A percentile compares a stretch with the other conserved stretches of the same genome.
Evolutionary conservation across 2,797 vertebrate genomes (phyloP).

Genomic region (Sarcoramphus papa): DNA sequence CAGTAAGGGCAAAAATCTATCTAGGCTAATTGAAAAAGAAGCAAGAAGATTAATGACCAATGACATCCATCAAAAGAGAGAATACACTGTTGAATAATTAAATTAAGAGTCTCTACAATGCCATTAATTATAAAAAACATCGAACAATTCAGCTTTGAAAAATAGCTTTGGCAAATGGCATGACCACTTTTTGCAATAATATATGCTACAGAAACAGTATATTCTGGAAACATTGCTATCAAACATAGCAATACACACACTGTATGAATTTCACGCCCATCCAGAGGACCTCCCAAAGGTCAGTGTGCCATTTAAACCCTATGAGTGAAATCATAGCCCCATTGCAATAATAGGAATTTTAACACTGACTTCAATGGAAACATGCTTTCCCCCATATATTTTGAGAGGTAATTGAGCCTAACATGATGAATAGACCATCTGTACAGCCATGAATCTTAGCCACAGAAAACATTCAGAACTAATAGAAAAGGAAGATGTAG

Average conservation of each 20-base stretch:
- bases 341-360: background rate
- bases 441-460: slow-evolving; percentile 23
- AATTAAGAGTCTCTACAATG: background rate
- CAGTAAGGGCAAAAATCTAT: background rate
- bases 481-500: background rate
- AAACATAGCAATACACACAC: background rate
- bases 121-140: slow-evolving; percentile 15
- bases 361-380: slow-evolving; percentile 33
- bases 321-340: background rate
- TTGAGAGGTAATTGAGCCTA: slow-evolving; percentile 39
- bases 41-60: background rate
- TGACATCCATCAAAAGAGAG: slow-evolving; percentile 27
- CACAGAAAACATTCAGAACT: slow-evolving; percentile 46
- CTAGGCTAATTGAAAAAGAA: background rate
- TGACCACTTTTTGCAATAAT: background rate
- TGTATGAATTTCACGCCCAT: background rate
- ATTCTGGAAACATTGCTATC: background rate
- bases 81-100: slow-evolving; percentile 29
- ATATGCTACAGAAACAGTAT: background rate
- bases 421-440: slow-evolving; percentile 56
- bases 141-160: background rate
- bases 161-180: background rate
- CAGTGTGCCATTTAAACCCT: background rate
- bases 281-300: background rate
- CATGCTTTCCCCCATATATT: background rate